Evolutionary conservation across 2,797 vertebrate species (phyloP).

Genomic region (Cuculus canorus): DNA sequence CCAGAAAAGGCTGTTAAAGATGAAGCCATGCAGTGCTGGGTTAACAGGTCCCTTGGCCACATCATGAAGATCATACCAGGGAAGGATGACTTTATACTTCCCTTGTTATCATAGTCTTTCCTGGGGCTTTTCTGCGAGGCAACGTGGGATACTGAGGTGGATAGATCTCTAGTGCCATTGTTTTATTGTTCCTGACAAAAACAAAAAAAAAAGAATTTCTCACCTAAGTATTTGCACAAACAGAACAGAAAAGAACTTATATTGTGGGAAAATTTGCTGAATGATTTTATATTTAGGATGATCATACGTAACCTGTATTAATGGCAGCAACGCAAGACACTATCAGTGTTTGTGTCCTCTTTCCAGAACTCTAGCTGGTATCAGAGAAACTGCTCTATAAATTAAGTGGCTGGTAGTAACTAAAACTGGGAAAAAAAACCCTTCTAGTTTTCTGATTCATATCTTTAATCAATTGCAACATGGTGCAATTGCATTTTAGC

Average conservation of each 20-base stretch:
- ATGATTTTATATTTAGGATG: background rate
- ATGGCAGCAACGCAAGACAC: background rate
- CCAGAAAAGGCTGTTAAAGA: background rate
- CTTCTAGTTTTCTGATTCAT: slow-evolving; percentile 76
- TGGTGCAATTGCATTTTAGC: slow-evolving; percentile 53
- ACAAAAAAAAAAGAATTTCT: background rate
- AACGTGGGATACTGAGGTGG: background rate
- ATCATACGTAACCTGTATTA: background rate
- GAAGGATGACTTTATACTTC: background rate
- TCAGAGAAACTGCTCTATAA: slow-evolving; percentile 68
- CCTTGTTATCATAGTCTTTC: background rate
- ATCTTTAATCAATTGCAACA: slow-evolving; percentile 75
- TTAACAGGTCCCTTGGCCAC: background rate
- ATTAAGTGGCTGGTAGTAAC: slow-evolving; percentile 66
- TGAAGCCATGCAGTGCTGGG: background rate
- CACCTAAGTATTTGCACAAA: background rate
- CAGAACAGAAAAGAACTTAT: background rate
- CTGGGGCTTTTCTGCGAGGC: background rate
- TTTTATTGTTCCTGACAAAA: background rate
- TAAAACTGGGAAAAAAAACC: slow-evolving; percentile 49
- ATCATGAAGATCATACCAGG: background rate
- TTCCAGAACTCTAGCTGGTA: slow-evolving; percentile 60
- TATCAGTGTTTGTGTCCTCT: background rate
- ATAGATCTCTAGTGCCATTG: fast-evolving
- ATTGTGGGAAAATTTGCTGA: background rate